Conservation (phyloP, 2,113 vertebrate genomes). For the Cephalopholis sonnerati region DNA sequence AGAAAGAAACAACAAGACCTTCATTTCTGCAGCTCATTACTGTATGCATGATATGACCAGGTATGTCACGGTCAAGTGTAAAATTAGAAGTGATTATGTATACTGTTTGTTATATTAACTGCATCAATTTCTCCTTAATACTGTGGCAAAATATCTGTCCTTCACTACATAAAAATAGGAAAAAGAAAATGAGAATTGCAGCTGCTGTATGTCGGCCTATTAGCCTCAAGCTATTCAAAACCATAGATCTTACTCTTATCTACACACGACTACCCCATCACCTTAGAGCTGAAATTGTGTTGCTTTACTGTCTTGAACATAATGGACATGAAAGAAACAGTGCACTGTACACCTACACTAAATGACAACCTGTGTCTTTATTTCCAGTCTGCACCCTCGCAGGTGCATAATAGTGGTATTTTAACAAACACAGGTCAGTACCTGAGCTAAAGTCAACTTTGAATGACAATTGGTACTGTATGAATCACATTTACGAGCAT, state of each 20-base stretch:
- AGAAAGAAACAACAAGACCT: not conserved
- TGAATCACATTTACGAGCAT: not conserved
- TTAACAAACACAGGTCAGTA: slow-evolving; percentile 19
- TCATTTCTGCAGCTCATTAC: slow-evolving; percentile 1
- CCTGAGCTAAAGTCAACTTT: not conserved
- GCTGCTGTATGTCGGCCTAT: not conserved
- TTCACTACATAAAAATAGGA: not conserved
- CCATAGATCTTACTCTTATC: slow-evolving; percentile 4
- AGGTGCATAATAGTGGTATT: not conserved
- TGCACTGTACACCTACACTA: not conserved
- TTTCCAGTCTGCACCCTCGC: slow-evolving; percentile 1
- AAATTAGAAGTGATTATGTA: not conserved
- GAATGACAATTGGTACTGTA: slow-evolving; percentile 1
- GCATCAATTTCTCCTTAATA: not conserved
- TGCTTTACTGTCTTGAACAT: slow-evolving; percentile 25
- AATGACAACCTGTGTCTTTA: slow-evolving; percentile 21
- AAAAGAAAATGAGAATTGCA: not conserved
- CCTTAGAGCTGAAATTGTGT: not conserved
- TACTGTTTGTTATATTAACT: not conserved
- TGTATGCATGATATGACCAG: not conserved
- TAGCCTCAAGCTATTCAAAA: slow-evolving; percentile 16
- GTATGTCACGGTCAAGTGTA: not conserved
- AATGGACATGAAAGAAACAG: not conserved
- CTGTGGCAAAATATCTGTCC: not conserved
- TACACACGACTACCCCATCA: not conserved